Conservation (phyloP, 2,113 vertebrate species). For the Cephalopterus ornatus region DNA sequence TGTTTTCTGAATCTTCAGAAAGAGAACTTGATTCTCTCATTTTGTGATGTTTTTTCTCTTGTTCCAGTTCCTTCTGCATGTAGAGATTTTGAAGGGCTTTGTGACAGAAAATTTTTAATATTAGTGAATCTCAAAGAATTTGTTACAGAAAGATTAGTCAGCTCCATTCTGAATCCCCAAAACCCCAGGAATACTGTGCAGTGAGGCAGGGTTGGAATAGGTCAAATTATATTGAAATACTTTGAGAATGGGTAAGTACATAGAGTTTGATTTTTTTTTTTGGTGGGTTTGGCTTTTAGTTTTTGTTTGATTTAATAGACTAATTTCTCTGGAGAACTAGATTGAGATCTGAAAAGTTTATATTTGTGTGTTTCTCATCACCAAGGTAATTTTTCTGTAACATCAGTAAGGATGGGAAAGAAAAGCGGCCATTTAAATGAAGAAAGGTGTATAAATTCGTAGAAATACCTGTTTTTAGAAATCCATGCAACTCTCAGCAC, state of each 20-base stretch:
- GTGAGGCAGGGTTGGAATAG: not conserved
- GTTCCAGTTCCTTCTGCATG: not conserved
- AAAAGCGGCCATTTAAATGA: not conserved
- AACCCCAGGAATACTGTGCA: not conserved
- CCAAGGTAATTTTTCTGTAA: not conserved
- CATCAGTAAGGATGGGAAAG: not conserved
- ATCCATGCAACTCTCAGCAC: not conserved
- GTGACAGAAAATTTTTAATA: not conserved
- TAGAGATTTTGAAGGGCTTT: not conserved
- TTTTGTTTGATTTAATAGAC: not conserved
- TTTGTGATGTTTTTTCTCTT: not conserved
- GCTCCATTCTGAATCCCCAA: not conserved
- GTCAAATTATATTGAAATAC: not conserved
- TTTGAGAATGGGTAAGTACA: not conserved
- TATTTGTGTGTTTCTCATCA: not conserved
- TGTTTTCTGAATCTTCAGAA: not conserved
- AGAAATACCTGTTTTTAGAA: not conserved
- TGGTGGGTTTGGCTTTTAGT: not conserved
- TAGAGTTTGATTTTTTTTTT: not conserved
- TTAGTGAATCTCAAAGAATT: not conserved
- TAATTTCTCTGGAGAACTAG: not conserved
- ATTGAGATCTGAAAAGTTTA: not conserved
- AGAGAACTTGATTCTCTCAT: not conserved
- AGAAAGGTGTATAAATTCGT: not conserved
- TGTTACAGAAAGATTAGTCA: not conserved